Conservation (phyloP, 1,140 invertebrate genomes). For the Eurosta solidaginis region DNA sequence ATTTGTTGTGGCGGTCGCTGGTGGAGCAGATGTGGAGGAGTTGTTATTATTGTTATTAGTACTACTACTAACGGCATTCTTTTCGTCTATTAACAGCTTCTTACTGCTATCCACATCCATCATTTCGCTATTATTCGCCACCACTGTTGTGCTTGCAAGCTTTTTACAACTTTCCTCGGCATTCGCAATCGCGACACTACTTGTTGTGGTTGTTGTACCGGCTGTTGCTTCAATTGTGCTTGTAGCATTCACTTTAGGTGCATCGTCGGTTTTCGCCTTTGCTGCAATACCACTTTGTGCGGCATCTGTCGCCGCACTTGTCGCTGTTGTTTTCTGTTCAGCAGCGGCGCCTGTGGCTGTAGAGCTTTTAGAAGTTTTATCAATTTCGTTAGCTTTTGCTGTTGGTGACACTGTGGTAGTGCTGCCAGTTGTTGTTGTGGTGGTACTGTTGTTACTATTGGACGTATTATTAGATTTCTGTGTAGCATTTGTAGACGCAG, state of each 20-base stretch:
- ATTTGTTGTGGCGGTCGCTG: background rate
- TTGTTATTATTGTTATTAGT: background rate
- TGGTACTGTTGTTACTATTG: conserved; percentile 40
- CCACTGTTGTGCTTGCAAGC: background rate
- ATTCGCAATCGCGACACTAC: background rate
- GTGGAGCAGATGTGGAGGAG: background rate
- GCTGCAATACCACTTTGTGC: background rate
- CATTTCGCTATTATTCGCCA: conserved; percentile 15
- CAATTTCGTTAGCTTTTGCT: conserved; percentile 5
- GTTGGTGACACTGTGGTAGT: background rate
- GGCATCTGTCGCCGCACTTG: conserved; percentile 7
- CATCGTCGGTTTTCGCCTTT: conserved; percentile 25
- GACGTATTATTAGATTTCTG: conserved; percentile 30
- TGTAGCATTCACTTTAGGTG: background rate
- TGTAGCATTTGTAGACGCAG: conserved; percentile 28
- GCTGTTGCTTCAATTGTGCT: background rate
- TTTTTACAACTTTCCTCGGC: background rate
- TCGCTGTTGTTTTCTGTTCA: conserved; percentile 11
- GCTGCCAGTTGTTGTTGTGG: conserved; percentile 31
- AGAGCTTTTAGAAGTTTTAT: conserved; percentile 16
- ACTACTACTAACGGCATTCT: background rate
- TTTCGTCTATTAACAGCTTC: background rate
- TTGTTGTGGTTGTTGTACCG: background rate
- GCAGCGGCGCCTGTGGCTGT: background rate
- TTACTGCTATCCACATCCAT: background rate